Evolutionary conservation across 2,888 invertebrate genomes (phyloP), one percentile per base, ranked within the genome.

Genomic region (Heliconius erato): DNA sequence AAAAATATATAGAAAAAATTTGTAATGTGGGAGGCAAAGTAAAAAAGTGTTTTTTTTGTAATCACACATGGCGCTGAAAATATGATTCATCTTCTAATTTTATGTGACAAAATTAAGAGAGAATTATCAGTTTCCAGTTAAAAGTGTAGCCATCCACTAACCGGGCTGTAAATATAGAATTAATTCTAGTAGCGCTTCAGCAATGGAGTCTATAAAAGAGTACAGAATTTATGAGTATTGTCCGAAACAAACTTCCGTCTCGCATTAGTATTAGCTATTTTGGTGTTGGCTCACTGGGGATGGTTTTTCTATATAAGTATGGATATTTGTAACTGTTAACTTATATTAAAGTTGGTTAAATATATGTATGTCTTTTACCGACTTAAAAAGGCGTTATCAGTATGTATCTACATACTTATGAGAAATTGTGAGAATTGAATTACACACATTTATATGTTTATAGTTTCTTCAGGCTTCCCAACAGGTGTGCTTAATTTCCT

Each of bases 171-270:
- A 80, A 80, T 65, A 74, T 79, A 59, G 12, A 14, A 40, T 68
- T 54, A 79, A 32, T 28, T 54, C 35, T 35, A 44, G 69, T 16
- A 44, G 71, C 40, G 71, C 40, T 26, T 44, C 74, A 67, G 74
- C 63, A 59, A 67, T 44, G 19, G 67, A 7, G 59, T 74, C 74
- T 44, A 79, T 79, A 79, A 76, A 74, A 19, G 63, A 69, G 63
- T 9, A 35, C 40, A 68, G 54, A 67, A 83, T 83, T 74, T 83
- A 80, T 83, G 78, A 78, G 77, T 83, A 79, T 80, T 78, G 77
- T 78, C 78, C 78, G 16, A 79, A 69, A 77, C 40, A 74, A 74
- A 69, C 65, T 80, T 83, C 83, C 81, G 67, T 78, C 68, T 83
- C 72, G 79, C 78, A 44, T 26, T 44, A 28, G 19, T 74, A 28